Base-by-base conservation (phyloP, 1,140 invertebrate species). In the Phymastichus coffea region DNA sequence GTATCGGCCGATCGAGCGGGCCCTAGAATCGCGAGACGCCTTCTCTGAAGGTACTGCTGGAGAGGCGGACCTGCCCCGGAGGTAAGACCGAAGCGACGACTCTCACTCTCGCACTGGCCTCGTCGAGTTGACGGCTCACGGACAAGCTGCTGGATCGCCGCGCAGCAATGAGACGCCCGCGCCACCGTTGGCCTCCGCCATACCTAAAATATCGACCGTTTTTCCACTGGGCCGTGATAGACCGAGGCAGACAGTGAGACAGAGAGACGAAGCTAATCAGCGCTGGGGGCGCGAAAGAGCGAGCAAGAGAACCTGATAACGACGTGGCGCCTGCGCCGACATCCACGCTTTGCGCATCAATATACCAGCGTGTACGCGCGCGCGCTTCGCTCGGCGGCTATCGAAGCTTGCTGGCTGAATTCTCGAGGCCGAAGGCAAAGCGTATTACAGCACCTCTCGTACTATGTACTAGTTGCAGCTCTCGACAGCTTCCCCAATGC, bases 181-280 rank as follows among this genome's bases (percentile, higher is more conserved):
- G 70, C 70, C 71, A 74, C 70, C 68, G 67, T 75, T n/a, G 69
- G 64, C 66, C 55, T 49, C 64, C 67, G 64, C 67, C 74, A 76
- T 71, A 72, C 68, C 69, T 72, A 69, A 67, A 71, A 74, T 78
- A 78, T 77, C 76, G 76, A 78, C 73, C 71, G 74, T 75, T 72
- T 70, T 66, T 51, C 47, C n/a, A 55, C 22, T 25, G 15, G 49
- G 28, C 23, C 28, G 30, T 51, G 35, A 40, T 48, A 48, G 47
- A 61, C 17, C 28, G 37, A 37, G 37, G 35, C 17, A 25, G 14
- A 23, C 38, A 28, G 57, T 47, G 26, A 22, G 38, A 23, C 17
- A n/a, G 40, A 44, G 22, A n/a, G 9, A 7, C 37, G 38, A 54
- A 10, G 3, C 25, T 1, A 17, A 48, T 15, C 12, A 10, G 4